These are phyloP conservation scores for Chelonus formosanus DNA, from an alignment of 2,888 invertebrate genomes.

Conservation along the genomic window DNA sequence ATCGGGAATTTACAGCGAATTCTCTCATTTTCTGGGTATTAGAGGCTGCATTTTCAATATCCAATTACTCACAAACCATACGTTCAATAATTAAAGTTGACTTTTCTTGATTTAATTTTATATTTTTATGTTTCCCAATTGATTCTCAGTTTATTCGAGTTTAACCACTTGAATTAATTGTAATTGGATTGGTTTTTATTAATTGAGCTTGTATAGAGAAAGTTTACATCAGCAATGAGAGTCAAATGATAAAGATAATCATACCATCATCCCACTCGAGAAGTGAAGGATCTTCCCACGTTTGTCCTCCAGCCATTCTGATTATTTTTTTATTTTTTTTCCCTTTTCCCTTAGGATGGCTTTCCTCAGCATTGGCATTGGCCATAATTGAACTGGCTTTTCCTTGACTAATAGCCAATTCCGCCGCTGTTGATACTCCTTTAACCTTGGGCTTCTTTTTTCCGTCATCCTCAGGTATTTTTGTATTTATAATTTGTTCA, in stretches of 20 bases:
- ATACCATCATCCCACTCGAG: slow-evolving; percentile 92
- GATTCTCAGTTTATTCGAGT: no score
- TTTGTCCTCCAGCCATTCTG: slow-evolving; percentile 90
- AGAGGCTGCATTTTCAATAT: no score
- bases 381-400: slow-evolving; percentile 65
- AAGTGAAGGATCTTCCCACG: slow-evolving; percentile 95
- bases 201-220: neutral
- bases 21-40: no score
- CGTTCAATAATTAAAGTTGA: no score
- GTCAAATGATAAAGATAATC: no score
- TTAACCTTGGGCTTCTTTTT: slow-evolving; percentile 73
- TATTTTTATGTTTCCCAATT: no score
- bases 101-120: no score
- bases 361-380: slow-evolving; percentile 60
- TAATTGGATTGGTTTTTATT: neutral
- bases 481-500: slow-evolving; percentile 61
- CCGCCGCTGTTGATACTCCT: slow-evolving; percentile 73
- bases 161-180: neutral
- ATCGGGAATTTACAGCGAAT: no score
- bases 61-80: no score
- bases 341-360: slow-evolving; percentile 65
- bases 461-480: slow-evolving; percentile 58
- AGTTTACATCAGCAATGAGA: no score
- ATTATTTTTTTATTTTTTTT: slow-evolving; percentile 79
- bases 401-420: slow-evolving; percentile 73